A percentile compares a stretch with the other conserved stretches of the same genome.
Conservation (phyloP, 2,797 vertebrate species). For the Vultur gryphus region DNA sequence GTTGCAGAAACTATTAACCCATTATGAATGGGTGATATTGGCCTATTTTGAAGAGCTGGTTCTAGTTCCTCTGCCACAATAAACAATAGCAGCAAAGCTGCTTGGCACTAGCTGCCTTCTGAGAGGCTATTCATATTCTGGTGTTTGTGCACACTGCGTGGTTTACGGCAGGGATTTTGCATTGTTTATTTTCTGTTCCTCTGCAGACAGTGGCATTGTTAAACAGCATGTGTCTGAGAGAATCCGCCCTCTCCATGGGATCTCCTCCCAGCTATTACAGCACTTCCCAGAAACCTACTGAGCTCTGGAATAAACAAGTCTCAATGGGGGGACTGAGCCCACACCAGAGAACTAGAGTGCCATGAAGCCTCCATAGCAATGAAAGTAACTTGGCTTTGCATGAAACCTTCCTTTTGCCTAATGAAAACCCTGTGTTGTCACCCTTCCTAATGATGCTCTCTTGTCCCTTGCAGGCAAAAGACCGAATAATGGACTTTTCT, state of each 20-base stretch:
- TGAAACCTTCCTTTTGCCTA: constrained; percentile 28
- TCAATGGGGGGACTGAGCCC: constrained; percentile 41
- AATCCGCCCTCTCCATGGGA: constrained; percentile 41
- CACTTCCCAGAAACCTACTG: constrained; percentile 45
- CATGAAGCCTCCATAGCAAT: constrained; percentile 48
- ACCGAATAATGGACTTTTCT: constrained; percentile 1
- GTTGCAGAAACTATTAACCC: constrained; percentile 53
- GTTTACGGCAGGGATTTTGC: constrained; percentile 45
- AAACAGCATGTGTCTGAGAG: constrained; percentile 31
- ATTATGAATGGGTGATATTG: constrained; percentile 13
- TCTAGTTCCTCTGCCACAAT: constrained; percentile 29
- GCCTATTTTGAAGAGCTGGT: constrained; percentile 16
- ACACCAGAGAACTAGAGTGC: constrained; percentile 45
- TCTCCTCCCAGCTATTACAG: constrained; percentile 44
- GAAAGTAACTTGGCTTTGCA: constrained; percentile 51
- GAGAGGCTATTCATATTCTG: constrained; percentile 34
- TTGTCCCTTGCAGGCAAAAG: not conserved
- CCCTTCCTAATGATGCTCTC: not conserved
- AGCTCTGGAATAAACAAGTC: constrained; percentile 57
- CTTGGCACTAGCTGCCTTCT: constrained; percentile 14
- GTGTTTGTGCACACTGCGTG: constrained; percentile 45
- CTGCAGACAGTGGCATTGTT: constrained; percentile 52
- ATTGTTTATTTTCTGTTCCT: constrained; percentile 45
- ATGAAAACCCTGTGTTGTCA: constrained; percentile 54
- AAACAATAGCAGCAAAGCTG: constrained; percentile 29